Base-by-base conservation (phyloP, 92 coral and sea anemone genomes). In the Scolanthus callimorphus region DNA sequence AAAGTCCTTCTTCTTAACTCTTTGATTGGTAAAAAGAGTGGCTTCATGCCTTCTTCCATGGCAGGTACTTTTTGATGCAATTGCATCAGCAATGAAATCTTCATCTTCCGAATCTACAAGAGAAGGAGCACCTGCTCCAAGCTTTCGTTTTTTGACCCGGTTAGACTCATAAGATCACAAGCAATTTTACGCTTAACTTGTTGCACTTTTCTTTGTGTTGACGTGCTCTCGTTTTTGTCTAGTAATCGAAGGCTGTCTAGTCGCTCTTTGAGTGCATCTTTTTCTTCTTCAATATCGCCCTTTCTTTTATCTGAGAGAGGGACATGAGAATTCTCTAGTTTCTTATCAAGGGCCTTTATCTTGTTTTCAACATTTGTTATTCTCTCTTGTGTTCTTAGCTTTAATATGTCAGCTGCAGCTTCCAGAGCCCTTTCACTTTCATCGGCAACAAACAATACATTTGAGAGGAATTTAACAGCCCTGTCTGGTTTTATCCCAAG, bases 401-500 rank as follows among this genome's bases (percentile, higher is more conserved):
- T 67, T 41, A 71, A 46, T 28, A 79, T 71, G 63, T 71, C 85
- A 57, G 53, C 74, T 2, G 85, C 85, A 71, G 71, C 85, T 37
- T 66, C 29, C 57, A 79, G 58, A 43, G 79, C 80, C 51, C 58
- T 79, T 53, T 79, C 79, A 41, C 85, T 71, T 55, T 79, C 74
- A 54, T 70, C 85, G 54, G 73, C 65, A 39, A 60, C 69, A 15
- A 70, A 43, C 53, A 79, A 23, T 48, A 71, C 80, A 71, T 79
- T 79, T 27, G 85, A 79, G 58, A 71, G 61, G 58, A 79, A 71
- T 44, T 56, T 31, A 25, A 70, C 74, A 49, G 73, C 67, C 51
- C 68, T 62, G 79, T 62, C 79, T 27, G 85, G 79, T 62, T 78
- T 78, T 29, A 78, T 78, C 27, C 85, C 78, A 47, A 79, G 79